phyloP scores from a whole-genome alignment of 2,113 vertebrate species.

The Thamnophis sirtalis region DNA sequence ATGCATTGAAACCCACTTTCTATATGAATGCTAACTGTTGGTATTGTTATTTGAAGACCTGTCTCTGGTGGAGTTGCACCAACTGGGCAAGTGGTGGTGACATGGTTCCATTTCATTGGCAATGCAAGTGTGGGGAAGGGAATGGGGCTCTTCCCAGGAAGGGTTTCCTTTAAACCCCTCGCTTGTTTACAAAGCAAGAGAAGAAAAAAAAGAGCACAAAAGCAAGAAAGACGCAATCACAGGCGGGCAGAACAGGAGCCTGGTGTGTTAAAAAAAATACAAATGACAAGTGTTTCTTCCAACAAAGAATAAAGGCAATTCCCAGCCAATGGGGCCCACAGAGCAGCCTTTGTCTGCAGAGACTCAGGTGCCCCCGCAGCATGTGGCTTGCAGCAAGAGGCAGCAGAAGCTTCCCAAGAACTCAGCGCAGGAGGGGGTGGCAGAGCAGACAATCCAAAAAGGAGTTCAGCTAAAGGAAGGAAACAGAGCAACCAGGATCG shows the following conservation, averaged over 20 bases:
- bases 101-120: not conserved
- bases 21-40: not conserved
- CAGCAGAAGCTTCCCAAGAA: not conserved
- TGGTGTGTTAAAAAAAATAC: conserved; percentile 1
- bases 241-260: conserved; percentile 4
- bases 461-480: not conserved
- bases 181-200: conserved; percentile 22
- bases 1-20: not conserved
- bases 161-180: conserved; percentile 1
- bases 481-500: not conserved
- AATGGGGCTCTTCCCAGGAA: not conserved
- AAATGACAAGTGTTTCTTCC: conserved; percentile 21
- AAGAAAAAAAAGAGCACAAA: not conserved
- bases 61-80: not conserved
- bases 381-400: not conserved
- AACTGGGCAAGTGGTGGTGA: not conserved
- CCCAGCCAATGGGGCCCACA: conserved; percentile 28
- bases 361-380: conserved; percentile 21
- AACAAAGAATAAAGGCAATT: conserved; percentile 29
- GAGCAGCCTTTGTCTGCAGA: conserved; percentile 17
- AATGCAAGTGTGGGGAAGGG: not conserved
- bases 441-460: not conserved
- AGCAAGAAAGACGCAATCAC: conserved; percentile 4
- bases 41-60: not conserved
- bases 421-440: not conserved